Base-by-base conservation (phyloP, 2,888 invertebrate genomes). In the Drosophila ezoana region DNA sequence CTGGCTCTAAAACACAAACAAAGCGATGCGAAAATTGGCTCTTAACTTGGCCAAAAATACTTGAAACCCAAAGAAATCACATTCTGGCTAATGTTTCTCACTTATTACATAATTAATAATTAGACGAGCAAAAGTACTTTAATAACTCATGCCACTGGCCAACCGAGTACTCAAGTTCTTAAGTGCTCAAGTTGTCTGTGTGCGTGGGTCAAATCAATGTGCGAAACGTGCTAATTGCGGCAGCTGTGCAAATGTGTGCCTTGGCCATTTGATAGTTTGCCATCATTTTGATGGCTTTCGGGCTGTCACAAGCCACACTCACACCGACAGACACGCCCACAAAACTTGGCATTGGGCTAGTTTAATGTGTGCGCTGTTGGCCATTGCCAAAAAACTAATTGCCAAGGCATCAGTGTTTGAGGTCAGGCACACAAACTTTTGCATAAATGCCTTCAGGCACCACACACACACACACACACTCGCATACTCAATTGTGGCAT, bases 161-260 rank as follows among this genome's bases (percentile, higher is more conserved):
- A 28, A 65, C 45, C 38, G 56, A 57, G 68, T 56, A 48, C 44
- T 62, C 57, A 65, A 70, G 65, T 56, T 61, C 54, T 53, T 23
- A 53, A 67, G 52, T n/a, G 28, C 14, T 35, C 33, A 35, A 49
- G 23, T 48, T 32, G 41, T 38, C 28, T 16, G 48, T 23, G 14
- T 38, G 38, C 23, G 11, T 38, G 33, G 57, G 62, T 65, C 54
- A 86, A 88, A 85, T 88, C 85, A 86, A 85, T 88, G 88, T 83
- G 84, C 75, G 81, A 88, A 83, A 86, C 86, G 88, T 85, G 85
- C 88, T 88, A 85, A 85, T 85, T 88, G 85, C 85, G 86, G 80
- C 88, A 87, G 82, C 86, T 84, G 88, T 82, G 86, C 83, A 84
- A 84, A 84, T 84, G 87, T 84, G 73, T 85, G 83, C 63, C 41